Conservation (phyloP, 2,888 invertebrate genomes). For the Latheticus oryzae region DNA sequence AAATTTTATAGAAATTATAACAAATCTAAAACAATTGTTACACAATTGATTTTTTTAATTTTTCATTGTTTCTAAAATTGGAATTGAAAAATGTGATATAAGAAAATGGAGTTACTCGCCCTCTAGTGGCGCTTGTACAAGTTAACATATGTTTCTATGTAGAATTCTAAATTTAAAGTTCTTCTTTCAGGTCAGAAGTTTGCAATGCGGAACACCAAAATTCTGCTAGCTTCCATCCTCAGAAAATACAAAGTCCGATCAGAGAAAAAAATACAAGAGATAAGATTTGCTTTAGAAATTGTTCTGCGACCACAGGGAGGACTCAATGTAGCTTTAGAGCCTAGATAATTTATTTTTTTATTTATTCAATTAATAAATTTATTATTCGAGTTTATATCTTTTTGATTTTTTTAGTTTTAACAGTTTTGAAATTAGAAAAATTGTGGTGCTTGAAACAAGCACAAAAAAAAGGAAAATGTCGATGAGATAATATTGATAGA, state of each 20-base stretch:
- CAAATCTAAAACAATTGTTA: no score
- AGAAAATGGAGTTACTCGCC: no score
- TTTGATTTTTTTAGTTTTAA: background rate
- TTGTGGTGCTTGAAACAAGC: background rate
- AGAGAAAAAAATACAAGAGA: slow-evolving; percentile 50
- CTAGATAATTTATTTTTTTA: slow-evolving; percentile 4
- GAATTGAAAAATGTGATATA: no score
- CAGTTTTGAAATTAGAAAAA: background rate
- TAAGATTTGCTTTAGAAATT: slow-evolving; percentile 47
- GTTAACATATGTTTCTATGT: no score
- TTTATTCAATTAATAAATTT: slow-evolving; percentile 11
- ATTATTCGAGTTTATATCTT: slow-evolving; percentile 7
- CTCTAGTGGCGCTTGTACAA: background rate
- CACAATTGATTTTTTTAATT: no score
- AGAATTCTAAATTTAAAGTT: no score
- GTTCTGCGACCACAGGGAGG: slow-evolving; percentile 45
- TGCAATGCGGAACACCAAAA: slow-evolving; percentile 53
- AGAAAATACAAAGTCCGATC: slow-evolving; percentile 52
- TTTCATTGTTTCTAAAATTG: no score
- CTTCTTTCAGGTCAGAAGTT: slow-evolving; percentile 55
- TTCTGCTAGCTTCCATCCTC: slow-evolving; percentile 51
- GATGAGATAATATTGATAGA: slow-evolving; percentile 52
- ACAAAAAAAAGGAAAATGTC: slow-evolving; percentile 49
- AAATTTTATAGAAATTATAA: no score
- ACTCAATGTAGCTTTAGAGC: slow-evolving; percentile 31